Conservation (phyloP, 2,888 invertebrate species). For the Camponotus fellah region DNA sequence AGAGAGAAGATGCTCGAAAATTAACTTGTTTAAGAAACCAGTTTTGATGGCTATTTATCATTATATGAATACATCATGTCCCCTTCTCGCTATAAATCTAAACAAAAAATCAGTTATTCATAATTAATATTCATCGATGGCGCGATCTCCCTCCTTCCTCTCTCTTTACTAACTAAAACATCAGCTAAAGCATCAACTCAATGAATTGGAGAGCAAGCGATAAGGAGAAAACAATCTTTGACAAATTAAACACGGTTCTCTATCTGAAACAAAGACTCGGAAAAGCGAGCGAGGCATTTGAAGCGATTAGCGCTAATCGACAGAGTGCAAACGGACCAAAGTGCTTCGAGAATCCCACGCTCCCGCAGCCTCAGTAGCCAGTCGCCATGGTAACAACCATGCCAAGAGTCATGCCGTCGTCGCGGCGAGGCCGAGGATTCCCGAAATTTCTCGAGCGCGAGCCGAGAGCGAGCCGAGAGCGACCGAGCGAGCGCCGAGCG, state of each 20-base stretch:
- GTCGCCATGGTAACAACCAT: constrained; percentile 68
- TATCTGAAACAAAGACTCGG: background rate
- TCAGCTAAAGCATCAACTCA: background rate
- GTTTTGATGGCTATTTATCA: background rate
- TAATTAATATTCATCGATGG: background rate
- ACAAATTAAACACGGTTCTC: background rate
- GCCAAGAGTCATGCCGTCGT: constrained; percentile 19
- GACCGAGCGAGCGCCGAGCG: constrained; percentile 41
- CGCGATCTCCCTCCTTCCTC: background rate
- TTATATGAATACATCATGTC: background rate
- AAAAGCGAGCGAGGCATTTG: background rate
- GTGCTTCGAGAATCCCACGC: constrained; percentile 34
- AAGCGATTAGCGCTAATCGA: constrained; percentile 11
- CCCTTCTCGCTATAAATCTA: background rate
- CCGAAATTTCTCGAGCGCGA: constrained; percentile 59
- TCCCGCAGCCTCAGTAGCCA: constrained; percentile 47
- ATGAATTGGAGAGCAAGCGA: no score
- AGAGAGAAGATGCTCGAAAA: background rate
- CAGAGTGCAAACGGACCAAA: background rate
- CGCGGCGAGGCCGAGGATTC: constrained; percentile 57
- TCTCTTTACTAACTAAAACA: no score
- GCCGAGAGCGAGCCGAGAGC: constrained; percentile 57
- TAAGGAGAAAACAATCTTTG: background rate
- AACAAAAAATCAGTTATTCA: background rate
- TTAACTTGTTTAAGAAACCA: background rate